These are phyloP conservation scores for Lissocephala sabroskyi DNA, from an alignment of 2,888 invertebrate species.

Conservation along the genomic window DNA sequence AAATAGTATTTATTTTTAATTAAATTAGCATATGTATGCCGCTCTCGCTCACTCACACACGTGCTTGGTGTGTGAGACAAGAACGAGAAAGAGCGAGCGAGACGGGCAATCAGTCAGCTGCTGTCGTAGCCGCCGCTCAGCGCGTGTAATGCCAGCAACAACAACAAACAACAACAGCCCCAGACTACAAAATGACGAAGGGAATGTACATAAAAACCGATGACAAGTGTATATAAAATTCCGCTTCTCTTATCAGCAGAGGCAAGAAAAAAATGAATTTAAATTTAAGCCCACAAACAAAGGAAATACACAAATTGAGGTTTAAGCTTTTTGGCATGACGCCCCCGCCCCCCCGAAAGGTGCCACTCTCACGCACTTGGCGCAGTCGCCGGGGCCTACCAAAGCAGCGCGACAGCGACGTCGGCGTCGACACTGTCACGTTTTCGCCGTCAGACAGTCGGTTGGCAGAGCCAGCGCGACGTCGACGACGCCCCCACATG, in stretches of 20 bases:
- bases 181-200: slow-evolving; percentile 16
- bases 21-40: slow-evolving; percentile 43
- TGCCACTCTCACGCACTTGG: slow-evolving; percentile 20
- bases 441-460: slow-evolving; percentile 29
- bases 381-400: slow-evolving; percentile 11
- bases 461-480: slow-evolving; percentile 4
- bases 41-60: background rate
- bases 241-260: no score
- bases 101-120: slow-evolving; percentile 42
- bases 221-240: no score
- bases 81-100: no score
- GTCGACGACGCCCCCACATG: slow-evolving; percentile 42
- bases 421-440: slow-evolving; percentile 58
- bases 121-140: no score
- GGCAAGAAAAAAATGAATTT: background rate
- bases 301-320: no score
- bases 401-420: slow-evolving; percentile 54
- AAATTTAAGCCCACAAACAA: no score
- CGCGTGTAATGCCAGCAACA: slow-evolving; percentile 15
- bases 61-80: background rate
- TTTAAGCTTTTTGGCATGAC: slow-evolving; percentile 63
- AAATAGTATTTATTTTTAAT: slow-evolving; percentile 35
- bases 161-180: background rate
- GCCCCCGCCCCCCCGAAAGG: slow-evolving; percentile 22
- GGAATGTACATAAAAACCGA: background rate